Conservation (phyloP, 2,113 vertebrate species). For the Chrysochloris asiatica region DNA sequence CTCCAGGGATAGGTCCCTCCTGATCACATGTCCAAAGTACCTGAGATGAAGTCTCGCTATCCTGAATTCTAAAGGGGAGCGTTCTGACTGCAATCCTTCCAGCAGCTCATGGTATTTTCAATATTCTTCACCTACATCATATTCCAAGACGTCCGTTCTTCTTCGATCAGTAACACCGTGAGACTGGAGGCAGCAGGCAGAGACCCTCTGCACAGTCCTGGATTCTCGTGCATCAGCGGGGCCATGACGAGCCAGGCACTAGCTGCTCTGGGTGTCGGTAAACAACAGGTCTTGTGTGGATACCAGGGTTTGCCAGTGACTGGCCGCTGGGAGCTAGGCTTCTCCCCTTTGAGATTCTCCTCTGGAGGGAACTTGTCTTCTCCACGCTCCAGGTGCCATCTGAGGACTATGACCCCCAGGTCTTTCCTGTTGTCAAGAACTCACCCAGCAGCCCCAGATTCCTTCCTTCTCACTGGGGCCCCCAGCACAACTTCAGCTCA, state of each 20-base stretch:
- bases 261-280: background rate
- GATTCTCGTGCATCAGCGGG: background rate
- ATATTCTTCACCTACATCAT: too few species aligned
- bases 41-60: too few species aligned
- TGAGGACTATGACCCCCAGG: background rate
- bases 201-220: too few species aligned
- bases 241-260: rapidly evolving
- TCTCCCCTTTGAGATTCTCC: background rate
- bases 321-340: too few species aligned
- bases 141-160: too few species aligned
- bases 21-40: too few species aligned
- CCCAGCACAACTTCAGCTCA: rapidly evolving
- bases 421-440: background rate
- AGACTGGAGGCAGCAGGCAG: background rate
- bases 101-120: too few species aligned
- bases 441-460: background rate
- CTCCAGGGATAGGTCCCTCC: too few species aligned
- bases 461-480: background rate
- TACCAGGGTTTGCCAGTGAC: background rate
- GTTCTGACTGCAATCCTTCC: too few species aligned
- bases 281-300: background rate
- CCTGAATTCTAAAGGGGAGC: too few species aligned
- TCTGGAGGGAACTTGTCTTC: background rate
- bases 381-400: too few species aligned
- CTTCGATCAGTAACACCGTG: background rate